A percentile compares a stretch with the other conserved stretches of the same genome.
Conservation (phyloP, 1,140 invertebrate genomes). For the Caenorhabditis elegans region DNA sequence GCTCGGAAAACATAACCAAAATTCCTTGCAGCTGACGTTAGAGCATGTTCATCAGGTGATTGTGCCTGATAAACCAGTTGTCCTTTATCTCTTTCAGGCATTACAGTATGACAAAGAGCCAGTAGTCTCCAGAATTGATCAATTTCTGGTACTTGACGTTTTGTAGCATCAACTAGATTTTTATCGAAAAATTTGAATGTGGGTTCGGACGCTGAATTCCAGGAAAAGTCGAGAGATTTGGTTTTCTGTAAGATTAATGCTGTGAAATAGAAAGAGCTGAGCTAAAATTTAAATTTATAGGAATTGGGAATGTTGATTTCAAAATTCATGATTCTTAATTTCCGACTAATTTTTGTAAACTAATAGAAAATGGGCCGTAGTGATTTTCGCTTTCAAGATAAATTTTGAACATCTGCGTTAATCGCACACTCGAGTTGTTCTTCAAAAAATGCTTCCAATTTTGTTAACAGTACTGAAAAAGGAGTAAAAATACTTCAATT, state of each 20-base stretch:
- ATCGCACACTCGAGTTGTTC: too few relatives aligned
- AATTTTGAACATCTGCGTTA: too few relatives aligned
- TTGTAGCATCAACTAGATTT: constrained; percentile 81
- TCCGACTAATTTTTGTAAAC: too few relatives aligned
- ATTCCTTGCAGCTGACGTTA: constrained; percentile 94
- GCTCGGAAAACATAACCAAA: constrained; percentile 91
- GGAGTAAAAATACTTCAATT: too few relatives aligned
- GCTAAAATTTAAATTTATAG: too few relatives aligned
- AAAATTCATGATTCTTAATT: too few relatives aligned
- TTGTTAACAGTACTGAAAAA: too few relatives aligned
- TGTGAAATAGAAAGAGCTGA: too few relatives aligned
- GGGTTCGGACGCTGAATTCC: constrained; percentile 85
- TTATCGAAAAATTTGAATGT: constrained; percentile 92
- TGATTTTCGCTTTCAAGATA: too few relatives aligned
- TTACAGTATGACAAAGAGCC: constrained; percentile 93
- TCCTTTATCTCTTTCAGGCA: constrained; percentile 83
- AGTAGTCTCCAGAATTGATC: constrained; percentile 73
- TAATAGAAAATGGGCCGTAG: too few relatives aligned
- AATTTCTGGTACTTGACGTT: constrained; percentile 74
- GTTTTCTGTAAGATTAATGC: constrained; percentile 50
- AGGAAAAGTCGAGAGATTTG: constrained; percentile 80
- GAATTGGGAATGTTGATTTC: too few relatives aligned
- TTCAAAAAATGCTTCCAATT: too few relatives aligned
- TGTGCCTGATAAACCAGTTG: constrained; percentile 82
- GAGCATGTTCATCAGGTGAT: constrained; percentile 91